Conservation (phyloP, 2,888 invertebrate species). For the Agonopterix subpropinquella region DNA sequence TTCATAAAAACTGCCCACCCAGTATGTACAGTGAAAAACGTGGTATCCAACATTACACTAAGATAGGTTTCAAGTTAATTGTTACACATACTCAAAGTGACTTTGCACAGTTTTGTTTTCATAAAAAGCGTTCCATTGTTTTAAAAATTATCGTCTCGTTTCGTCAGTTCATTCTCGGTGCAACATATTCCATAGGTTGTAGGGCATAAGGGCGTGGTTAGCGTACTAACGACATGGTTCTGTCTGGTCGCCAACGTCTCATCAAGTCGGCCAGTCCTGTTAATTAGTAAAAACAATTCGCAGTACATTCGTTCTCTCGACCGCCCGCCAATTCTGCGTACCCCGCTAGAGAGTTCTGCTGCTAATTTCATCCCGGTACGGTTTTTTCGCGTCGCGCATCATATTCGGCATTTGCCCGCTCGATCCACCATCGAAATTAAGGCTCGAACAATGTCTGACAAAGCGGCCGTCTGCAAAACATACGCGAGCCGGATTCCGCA, state of each 20-base stretch:
- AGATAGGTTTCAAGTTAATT: no score
- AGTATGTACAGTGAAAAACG: no score
- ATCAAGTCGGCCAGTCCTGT: conserved; percentile 59
- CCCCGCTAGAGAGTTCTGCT: conserved; percentile 62
- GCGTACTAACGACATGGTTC: conserved; percentile 1
- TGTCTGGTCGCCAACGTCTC: conserved; percentile 27
- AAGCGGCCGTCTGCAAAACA: conserved; percentile 75
- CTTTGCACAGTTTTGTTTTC: conserved; percentile 2
- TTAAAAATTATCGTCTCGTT: conserved; percentile 1
- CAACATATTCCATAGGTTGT: background rate
- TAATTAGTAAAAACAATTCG: conserved; percentile 75
- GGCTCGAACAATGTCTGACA: conserved; percentile 74
- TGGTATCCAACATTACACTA: no score
- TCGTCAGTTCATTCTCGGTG: background rate
- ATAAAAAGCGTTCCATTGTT: conserved; percentile 10
- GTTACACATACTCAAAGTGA: background rate
- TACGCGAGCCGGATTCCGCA: conserved; percentile 67
- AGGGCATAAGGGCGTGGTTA: background rate
- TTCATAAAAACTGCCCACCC: no score
- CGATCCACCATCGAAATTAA: conserved; percentile 73
- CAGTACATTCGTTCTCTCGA: conserved; percentile 63
- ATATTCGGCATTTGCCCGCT: conserved; percentile 74
- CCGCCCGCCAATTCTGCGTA: conserved; percentile 74
- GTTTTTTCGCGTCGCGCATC: conserved; percentile 72
- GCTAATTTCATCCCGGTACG: conserved; percentile 71